Base-by-base conservation (phyloP, 2,113 vertebrate genomes). In the Pelvicachromis taeniatus region DNA sequence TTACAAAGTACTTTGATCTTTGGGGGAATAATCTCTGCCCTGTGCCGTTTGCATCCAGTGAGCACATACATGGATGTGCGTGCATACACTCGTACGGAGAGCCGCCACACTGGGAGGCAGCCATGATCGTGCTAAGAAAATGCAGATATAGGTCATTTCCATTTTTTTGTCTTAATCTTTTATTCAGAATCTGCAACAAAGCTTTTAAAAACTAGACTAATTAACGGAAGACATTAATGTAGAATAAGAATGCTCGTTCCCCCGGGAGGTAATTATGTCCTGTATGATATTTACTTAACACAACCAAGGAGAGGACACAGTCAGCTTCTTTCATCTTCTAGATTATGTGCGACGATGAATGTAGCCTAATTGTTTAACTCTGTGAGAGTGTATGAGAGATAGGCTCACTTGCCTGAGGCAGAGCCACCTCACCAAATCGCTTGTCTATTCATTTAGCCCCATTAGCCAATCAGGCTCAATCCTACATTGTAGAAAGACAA, bases 211-310 rank as follows among this genome's bases (percentile, higher is more conserved):
- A 79, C 7, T 59, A n/a, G 53, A 89, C 87, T 95, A 95, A 96
- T 95, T 95, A 95, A 87, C 58, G 13, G 65, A 89, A 89, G 90
- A 61, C 81, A 88, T 91, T 93, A 95, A 94, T 91, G 87, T 93
- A 89, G 56, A 87, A 92, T 80, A 85, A 90, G 92, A 95, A 84
- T 53, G 77, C 21, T 75, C 75, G 77, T 70, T 91, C 94, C 93
- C 94, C 16, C 9, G 88, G 91, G 95, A 94, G 77, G 90, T 84
- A 95, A 96, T 96, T 96, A 96, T 89, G 90, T 90, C 93, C 80
- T 89, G 87, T 88, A 85, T 89, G 87, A 91, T 95, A 93, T 96
- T 95, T 95, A 93, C 89, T 95, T 93, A 94, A 91, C 84, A 93
- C 92, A 88, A 92, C 78, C 87, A 79, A 88, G 81, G 55, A 83